phyloP scores from a whole-genome alignment of 2,888 invertebrate genomes.

The Dermolepida albohirtum region DNA sequence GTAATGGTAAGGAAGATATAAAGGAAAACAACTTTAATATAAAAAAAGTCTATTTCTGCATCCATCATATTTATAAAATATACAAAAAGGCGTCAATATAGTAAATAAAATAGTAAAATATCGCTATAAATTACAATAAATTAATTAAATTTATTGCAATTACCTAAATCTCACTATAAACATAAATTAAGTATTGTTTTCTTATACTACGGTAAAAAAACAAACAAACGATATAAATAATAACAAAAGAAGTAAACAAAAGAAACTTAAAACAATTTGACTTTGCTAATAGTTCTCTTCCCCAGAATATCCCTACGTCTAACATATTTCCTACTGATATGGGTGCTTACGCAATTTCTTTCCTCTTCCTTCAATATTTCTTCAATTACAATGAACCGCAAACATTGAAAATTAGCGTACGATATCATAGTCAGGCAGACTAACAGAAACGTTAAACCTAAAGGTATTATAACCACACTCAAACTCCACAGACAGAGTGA shows the following conservation, averaged over 20 bases:
- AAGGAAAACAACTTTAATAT: not conserved
- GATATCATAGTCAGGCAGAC: constrained; percentile 50
- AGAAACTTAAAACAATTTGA: constrained; percentile 48
- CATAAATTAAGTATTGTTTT: not conserved
- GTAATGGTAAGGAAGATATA: too few species aligned
- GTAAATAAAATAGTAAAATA: not conserved
- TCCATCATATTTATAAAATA: constrained; percentile 25
- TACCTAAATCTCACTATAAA: constrained; percentile 1
- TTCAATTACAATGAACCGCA: constrained; percentile 44
- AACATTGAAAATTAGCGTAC: constrained; percentile 46
- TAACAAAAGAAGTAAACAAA: constrained; percentile 31
- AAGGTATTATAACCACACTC: constrained; percentile 50
- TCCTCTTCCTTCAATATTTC: constrained; percentile 34
- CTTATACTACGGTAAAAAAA: not conserved
- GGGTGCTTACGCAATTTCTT: constrained; percentile 34
- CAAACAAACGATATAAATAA: constrained; percentile 11
- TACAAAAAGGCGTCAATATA: constrained; percentile 16
- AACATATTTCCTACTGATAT: constrained; percentile 34
- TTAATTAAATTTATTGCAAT: not conserved
- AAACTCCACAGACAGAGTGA: constrained; percentile 53
- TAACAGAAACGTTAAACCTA: constrained; percentile 55
- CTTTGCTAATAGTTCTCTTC: constrained; percentile 50
- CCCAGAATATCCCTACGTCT: constrained; percentile 48
- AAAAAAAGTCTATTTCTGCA: not conserved
- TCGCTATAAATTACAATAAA: constrained; percentile 6